Conservation (phyloP, 1,140 invertebrate genomes). For the Hesperophylax magnus region DNA sequence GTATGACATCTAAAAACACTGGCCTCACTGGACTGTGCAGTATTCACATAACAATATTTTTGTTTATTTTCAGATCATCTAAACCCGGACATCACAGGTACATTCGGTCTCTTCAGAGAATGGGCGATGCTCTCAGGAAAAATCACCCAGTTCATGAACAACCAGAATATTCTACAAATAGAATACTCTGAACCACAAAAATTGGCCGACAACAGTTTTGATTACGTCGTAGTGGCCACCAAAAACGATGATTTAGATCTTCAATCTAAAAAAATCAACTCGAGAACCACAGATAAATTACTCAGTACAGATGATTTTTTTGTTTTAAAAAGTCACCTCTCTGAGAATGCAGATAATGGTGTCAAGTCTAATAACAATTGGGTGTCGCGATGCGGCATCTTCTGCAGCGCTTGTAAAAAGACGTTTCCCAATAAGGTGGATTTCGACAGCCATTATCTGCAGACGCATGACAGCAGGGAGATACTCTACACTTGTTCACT, state of each 20-base stretch:
- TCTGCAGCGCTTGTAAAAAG: constrained; percentile 12
- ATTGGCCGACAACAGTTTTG: neutral
- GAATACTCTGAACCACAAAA: constrained; percentile 1
- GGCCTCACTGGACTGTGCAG: too few species aligned
- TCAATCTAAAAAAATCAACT: neutral
- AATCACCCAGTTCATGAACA: constrained; percentile 29
- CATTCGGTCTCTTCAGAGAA: constrained; percentile 30
- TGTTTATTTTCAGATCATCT: constrained; percentile 9
- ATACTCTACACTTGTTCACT: constrained; percentile 34
- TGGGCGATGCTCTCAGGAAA: constrained; percentile 25
- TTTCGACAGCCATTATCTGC: constrained; percentile 18
- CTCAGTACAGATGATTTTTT: too few species aligned
- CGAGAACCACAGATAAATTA: neutral
- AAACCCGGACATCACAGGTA: constrained; percentile 38
- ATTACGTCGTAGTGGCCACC: too few species aligned
- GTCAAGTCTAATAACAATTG: neutral
- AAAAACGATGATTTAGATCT: constrained; percentile 2
- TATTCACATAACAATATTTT: too few species aligned
- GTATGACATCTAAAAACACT: too few species aligned
- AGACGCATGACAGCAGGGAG: neutral
- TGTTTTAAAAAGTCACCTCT: too few species aligned
- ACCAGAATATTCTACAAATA: neutral
- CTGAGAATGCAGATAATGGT: neutral
- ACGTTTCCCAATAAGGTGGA: constrained; percentile 2
- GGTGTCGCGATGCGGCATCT: constrained; percentile 32